These are phyloP conservation scores for Chelmon rostratus DNA, from an alignment of 2,797 vertebrate species.

Conservation along the genomic window DNA sequence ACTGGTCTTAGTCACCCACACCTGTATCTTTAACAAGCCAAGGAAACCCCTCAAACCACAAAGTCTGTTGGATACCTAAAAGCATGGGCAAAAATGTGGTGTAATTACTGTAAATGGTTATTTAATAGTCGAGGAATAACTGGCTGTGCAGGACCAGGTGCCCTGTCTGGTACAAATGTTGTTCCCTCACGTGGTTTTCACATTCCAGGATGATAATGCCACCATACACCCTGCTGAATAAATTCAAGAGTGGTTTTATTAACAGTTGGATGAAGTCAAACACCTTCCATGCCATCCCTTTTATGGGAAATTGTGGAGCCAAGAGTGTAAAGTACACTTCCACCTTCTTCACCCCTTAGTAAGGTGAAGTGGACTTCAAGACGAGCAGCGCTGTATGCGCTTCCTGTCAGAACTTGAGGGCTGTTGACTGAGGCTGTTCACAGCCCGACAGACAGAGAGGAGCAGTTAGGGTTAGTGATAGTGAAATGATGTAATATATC, in stretches of 20 bases:
- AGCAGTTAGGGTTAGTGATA: no score
- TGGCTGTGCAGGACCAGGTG: slow-evolving; percentile 22
- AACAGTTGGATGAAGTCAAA: slow-evolving; percentile 28
- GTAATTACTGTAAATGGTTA: background rate
- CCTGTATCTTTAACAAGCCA: background rate
- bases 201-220: slow-evolving; percentile 21
- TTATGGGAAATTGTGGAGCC: background rate
- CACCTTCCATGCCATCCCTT: background rate
- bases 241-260: slow-evolving; percentile 4
- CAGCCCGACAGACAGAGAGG: background rate
- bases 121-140: slow-evolving; percentile 11
- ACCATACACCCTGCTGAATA: background rate
- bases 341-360: background rate
- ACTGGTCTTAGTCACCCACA: background rate
- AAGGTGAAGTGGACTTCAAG: background rate
- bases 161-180: background rate
- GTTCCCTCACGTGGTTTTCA: slow-evolving; percentile 22
- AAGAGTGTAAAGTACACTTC: background rate
- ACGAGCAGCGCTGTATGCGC: background rate
- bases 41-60: background rate
- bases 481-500: background rate
- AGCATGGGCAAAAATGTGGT: background rate
- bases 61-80: background rate
- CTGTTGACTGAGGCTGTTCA: background rate
- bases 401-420: background rate